phyloP scores from a whole-genome alignment of 1,140 invertebrate species.

The Uloborus diversus region DNA sequence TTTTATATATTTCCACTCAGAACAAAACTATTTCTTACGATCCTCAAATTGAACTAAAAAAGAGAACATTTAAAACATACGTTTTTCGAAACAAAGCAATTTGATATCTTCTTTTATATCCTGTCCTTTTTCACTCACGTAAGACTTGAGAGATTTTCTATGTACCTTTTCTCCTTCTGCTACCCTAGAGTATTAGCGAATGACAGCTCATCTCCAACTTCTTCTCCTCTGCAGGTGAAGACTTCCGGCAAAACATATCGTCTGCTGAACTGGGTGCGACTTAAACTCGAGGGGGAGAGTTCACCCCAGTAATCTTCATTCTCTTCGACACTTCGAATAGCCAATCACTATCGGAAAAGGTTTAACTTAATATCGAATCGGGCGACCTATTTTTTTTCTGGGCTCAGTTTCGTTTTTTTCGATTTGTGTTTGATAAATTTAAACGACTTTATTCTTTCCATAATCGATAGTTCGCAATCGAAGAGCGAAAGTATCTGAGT shows the following conservation, averaged over 20 bases:
- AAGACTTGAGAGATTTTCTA: conserved; percentile 44
- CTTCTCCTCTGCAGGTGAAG: not conserved
- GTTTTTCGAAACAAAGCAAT: too few species aligned
- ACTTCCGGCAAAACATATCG: too few species aligned
- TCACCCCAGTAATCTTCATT: conserved; percentile 52
- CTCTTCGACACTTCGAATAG: conserved; percentile 32
- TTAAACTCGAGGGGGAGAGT: not conserved
- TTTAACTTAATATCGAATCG: conserved; percentile 32
- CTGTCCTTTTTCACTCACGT: conserved; percentile 28
- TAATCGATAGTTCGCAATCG: too few species aligned
- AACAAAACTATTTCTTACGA: too few species aligned
- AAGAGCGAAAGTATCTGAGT: too few species aligned
- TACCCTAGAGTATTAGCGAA: conserved; percentile 27
- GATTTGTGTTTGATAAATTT: too few species aligned
- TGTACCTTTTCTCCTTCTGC: conserved; percentile 37
- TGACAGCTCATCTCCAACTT: conserved; percentile 24
- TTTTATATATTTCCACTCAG: too few species aligned
- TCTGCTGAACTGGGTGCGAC: not conserved
- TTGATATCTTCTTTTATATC: conserved; percentile 5
- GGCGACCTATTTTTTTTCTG: conserved; percentile 1
- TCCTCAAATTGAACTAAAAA: too few species aligned
- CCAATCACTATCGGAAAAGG: conserved; percentile 28
- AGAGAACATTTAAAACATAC: too few species aligned
- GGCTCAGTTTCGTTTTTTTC: not conserved
- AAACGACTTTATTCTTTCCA: too few species aligned